phyloP scores from a whole-genome alignment of 2,797 vertebrate genomes.

The Acropternis orthonyx region DNA sequence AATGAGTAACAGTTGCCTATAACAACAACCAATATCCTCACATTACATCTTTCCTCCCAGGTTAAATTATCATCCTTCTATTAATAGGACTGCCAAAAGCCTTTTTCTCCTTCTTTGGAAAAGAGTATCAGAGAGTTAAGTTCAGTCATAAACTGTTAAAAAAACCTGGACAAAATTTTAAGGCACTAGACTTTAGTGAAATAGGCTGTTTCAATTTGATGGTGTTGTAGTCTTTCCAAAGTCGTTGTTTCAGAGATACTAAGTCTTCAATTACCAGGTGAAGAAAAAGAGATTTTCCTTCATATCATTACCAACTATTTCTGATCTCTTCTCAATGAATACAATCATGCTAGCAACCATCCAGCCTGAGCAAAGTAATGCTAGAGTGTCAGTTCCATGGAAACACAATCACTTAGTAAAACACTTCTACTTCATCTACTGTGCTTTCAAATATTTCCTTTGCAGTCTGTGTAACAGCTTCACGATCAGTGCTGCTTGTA shows the following conservation, averaged over 20 bases:
- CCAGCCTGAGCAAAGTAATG: neutral
- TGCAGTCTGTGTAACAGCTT: neutral
- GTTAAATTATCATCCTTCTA: slow-evolving; percentile 31
- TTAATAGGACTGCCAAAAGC: neutral
- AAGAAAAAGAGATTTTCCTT: neutral
- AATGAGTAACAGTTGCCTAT: neutral
- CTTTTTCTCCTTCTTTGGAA: slow-evolving; percentile 31
- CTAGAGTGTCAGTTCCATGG: slow-evolving; percentile 1
- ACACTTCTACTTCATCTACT: neutral
- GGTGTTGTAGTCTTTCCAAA: neutral
- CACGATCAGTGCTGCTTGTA: neutral
- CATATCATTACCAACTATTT: neutral
- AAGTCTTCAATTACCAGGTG: neutral
- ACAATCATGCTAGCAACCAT: neutral
- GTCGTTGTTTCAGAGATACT: neutral
- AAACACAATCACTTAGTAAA: neutral
- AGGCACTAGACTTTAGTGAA: neutral
- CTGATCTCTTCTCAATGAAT: neutral
- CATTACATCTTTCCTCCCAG: neutral
- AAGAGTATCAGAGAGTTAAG: neutral
- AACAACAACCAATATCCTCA: slow-evolving; percentile 24
- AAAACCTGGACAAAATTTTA: neutral
- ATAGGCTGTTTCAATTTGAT: neutral
- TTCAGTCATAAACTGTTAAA: neutral
- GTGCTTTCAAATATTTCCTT: neutral